Conservation (phyloP, 1,140 invertebrate genomes). For the Palaemon carinicauda region DNA sequence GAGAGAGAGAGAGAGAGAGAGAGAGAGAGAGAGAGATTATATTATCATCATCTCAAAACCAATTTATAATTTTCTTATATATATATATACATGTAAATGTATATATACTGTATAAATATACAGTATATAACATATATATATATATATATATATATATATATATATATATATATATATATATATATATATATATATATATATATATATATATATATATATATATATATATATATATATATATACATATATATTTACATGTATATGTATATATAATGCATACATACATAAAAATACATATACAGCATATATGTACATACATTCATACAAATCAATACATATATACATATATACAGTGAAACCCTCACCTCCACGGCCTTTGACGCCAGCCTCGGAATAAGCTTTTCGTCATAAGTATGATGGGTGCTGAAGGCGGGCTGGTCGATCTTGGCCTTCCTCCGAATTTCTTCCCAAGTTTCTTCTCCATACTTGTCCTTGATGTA, state of each 20-base stretch:
- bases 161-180: no score
- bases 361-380: constrained; percentile 83
- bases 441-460: constrained; percentile 79
- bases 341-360: neutral
- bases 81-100: no score
- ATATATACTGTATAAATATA: no score
- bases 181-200: neutral
- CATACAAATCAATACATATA: neutral
- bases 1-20: neutral
- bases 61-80: no score
- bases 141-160: no score
- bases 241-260: no score
- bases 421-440: constrained; percentile 88
- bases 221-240: no score
- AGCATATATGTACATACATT: neutral
- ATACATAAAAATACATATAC: neutral
- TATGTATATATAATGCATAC: neutral
- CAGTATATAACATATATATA: neutral
- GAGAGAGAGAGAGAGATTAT: neutral
- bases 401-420: constrained; percentile 92
- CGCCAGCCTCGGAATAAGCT: constrained; percentile 82
- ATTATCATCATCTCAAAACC: no score
- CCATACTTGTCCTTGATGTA: constrained; percentile 90
- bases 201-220: no score
- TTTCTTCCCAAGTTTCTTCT: constrained; percentile 90